Evolutionary conservation across 2,888 invertebrate species (phyloP).

Genomic region (Lycocerus yunnanus): DNA sequence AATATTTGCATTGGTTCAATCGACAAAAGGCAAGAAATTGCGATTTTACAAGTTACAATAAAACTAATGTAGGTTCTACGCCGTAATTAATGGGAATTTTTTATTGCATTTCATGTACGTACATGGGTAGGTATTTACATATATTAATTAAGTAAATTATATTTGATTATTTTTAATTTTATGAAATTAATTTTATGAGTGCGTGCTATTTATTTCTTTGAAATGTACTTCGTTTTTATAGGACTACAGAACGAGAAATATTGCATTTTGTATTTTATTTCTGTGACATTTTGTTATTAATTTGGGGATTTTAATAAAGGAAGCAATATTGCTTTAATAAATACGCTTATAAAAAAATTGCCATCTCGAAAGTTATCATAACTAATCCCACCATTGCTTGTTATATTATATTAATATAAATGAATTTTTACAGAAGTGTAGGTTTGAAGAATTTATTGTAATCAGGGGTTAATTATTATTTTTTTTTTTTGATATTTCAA

Average conservation of each 20-base stretch:
- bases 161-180: background rate
- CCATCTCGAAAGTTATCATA: background rate
- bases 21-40: too few relatives aligned
- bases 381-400: background rate
- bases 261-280: too few relatives aligned
- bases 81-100: background rate
- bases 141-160: background rate
- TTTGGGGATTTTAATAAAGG: background rate
- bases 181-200: background rate
- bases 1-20: too few relatives aligned
- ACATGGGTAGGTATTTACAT: background rate
- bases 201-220: background rate
- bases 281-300: background rate
- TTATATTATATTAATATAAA: background rate
- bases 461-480: too few relatives aligned
- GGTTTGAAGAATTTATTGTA: too few relatives aligned
- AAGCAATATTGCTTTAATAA: background rate
- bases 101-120: too few relatives aligned
- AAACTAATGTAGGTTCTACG: background rate
- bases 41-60: background rate
- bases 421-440: background rate
- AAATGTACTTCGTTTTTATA: background rate
- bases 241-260: too few relatives aligned
- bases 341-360: background rate
- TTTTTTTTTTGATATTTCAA: too few relatives aligned